These are phyloP conservation scores for Colaptes auratus DNA, from an alignment of 2,113 vertebrate species.

Conservation along the genomic window DNA sequence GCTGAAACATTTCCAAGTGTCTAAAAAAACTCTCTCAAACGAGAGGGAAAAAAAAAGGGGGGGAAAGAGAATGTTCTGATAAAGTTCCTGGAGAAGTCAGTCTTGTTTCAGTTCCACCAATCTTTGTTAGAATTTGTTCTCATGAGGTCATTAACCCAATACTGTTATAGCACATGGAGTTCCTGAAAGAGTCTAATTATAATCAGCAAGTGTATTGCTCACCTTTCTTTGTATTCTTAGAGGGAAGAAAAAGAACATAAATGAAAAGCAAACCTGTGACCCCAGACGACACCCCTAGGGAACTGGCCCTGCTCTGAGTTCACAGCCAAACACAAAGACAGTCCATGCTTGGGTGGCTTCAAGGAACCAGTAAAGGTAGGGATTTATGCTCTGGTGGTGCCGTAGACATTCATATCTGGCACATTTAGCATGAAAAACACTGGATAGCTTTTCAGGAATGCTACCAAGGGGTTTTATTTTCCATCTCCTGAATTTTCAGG, in stretches of 20 bases:
- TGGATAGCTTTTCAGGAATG: not conserved
- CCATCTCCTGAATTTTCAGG: not conserved
- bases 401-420: not conserved
- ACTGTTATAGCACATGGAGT: not conserved
- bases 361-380: not conserved
- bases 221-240: not conserved
- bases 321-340: not conserved
- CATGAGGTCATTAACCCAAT: not conserved
- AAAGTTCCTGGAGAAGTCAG: not conserved
- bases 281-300: not conserved
- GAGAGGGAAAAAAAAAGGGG: not conserved
- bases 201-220: not conserved
- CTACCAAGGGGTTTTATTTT: not conserved
- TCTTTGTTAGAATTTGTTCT: constrained; percentile 16
- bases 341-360: not conserved
- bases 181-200: not conserved
- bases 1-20: not conserved
- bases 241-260: not conserved
- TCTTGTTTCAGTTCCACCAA: constrained; percentile 8
- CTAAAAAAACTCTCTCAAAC: not conserved
- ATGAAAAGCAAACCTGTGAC: not conserved
- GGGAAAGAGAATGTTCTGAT: not conserved
- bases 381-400: not conserved
- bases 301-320: not conserved
- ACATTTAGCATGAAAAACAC: not conserved